These are phyloP conservation scores for Myioborus melanocephalus DNA, from an alignment of 2,797 vertebrate genomes.

Conservation along the genomic window DNA sequence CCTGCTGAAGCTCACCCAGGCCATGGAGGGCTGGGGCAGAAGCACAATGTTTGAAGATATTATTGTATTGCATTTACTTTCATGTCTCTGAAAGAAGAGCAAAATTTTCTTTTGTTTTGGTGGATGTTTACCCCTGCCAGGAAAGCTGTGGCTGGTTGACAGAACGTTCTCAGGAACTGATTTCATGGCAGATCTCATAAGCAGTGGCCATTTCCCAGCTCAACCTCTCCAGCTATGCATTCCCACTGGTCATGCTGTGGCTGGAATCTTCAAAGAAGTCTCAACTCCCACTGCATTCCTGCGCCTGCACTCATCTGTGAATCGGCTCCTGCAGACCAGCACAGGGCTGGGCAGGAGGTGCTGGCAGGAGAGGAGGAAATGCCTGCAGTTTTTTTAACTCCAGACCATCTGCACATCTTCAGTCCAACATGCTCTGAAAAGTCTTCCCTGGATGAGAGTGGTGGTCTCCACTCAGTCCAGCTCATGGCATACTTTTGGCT, in stretches of 20 bases:
- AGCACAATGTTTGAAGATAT: not conserved
- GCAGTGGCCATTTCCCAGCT: constrained; percentile 47
- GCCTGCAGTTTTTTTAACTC: constrained; percentile 1
- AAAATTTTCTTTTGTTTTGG: constrained; percentile 2
- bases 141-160: constrained; percentile 20
- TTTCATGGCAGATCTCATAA: constrained; percentile 58
- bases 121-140: not conserved
- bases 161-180: constrained; percentile 45
- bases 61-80: not conserved
- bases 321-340: not conserved
- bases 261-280: constrained; percentile 42
- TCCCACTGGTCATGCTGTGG: not conserved
- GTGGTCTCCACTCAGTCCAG: accelerated
- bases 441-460: not conserved
- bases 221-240: not conserved
- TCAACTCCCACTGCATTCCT: constrained; percentile 59
- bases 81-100: not conserved
- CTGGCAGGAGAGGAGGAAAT: constrained; percentile 17
- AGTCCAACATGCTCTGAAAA: not conserved
- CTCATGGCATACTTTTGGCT: not conserved
- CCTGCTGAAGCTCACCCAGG: not conserved
- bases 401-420: not conserved
- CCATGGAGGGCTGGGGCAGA: not conserved
- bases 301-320: not conserved
- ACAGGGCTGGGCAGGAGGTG: not conserved